Base-by-base conservation (phyloP, 2,113 vertebrate species). In the Mungos mungo region DNA sequence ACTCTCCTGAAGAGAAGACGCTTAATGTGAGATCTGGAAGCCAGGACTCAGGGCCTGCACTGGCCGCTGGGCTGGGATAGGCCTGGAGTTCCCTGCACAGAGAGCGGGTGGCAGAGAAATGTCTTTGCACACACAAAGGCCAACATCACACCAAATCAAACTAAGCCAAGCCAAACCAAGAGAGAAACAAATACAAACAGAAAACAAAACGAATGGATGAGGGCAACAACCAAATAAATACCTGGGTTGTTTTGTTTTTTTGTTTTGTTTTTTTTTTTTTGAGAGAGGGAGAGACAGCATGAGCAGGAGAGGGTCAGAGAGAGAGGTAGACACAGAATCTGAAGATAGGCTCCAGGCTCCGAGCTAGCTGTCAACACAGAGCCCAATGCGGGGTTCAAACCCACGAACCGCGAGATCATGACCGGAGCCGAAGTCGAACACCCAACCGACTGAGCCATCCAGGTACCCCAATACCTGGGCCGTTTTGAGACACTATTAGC, bases 1-100 rank as follows among this genome's bases (percentile, higher is more conserved):
- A 54, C 74, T 82, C 88, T 81, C 94, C 81, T 69, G 45, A 97
- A 98, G 60, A 97, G 88, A 96, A 96, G 93, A 97, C 71, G 96
- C 82, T 93, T 93, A 68, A 41, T 35, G 33, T 41, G 86, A 96
- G 63, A 86, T 90, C 74, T 83, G 92, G 79, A 95, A 97, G 74
- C 76, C 41, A 97, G 47, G 95, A 16, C 38, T 89, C 86, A 31
- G 74, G 38, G 0, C 84, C 89, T 54, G 9, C 54, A 69, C 41
- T 92, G 93, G 76, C 92, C 93, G 19, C 83, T 91, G 87, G 93
- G 31, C 80, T 88, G 85, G 93, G 92, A 97, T 27, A 93, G 95
- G 88, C 41, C 69, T 72, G 72, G 47, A 38, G 98, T 97, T 92
- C 41, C 63, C 81, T 83, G 18, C 95, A 83, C 38, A 85, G 79